Evolutionary conservation across 1,140 invertebrate species (phyloP), one percentile per base, ranked within the genome.

Genomic region (Lineus longissimus): DNA sequence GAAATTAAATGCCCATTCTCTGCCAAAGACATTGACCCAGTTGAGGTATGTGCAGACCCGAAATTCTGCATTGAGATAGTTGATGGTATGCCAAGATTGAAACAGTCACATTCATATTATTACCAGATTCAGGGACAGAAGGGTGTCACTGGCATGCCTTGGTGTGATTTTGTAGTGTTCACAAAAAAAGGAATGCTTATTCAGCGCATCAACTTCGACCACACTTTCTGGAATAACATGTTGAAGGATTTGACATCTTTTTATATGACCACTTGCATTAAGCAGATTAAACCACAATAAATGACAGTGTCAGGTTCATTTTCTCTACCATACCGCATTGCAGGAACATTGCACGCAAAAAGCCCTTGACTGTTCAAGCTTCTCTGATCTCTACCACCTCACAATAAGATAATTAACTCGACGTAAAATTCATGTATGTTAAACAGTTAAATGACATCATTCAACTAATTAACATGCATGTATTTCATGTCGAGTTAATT

Each of bases 51-150:
- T 51, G 47, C 47, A 27, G 47, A 51, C 47, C 6, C 4, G n/a
- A 23, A 19, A 7, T 51, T 51, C 47, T 51, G n/a, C n/a, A 9
- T 27, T 4, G 47, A 51, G 6, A 19, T 51, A 4, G n/a, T 51
- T 6, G 25, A 63, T 58, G 61, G 58, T n/a, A 33, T 62, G 13
- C 17, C 61, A 19, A 17, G 41, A 36, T 41, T 83, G 31, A 80
- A 76, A 47, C 64, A 61, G 65, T 73, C 59, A 27, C 74, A 81
- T 64, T n/a, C 65, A 22, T 80, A 78, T 64, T 82, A 75, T 66
- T 79, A 72, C 65, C 81, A 83, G 68, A 63, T 81, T 29, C 77
- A 81, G 62, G 78, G 76, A n/a, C 80, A 83, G 57, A 54, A 83
- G 15, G 70, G 70, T 27, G 64, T 82, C 0, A 77, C 76, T 2